Percentiles rank a stretch among this genome's conserved stretches.
These are phyloP conservation scores for Amphipoea oculea DNA, from an alignment of 2,888 invertebrate genomes.

Conservation along the genomic window DNA sequence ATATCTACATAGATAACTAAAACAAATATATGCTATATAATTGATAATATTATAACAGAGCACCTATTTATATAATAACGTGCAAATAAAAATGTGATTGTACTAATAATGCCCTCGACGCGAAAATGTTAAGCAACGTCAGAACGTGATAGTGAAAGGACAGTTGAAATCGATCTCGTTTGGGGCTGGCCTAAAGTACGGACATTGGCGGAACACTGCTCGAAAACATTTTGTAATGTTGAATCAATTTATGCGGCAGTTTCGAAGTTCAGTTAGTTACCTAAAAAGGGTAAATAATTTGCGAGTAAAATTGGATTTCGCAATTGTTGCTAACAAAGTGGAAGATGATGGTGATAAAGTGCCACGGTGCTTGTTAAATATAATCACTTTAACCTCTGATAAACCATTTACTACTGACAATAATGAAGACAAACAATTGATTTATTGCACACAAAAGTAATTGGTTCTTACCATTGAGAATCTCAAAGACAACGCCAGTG, in stretches of 20 bases:
- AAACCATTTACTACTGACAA: conserved; percentile 12
- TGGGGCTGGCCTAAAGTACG: conserved; percentile 59
- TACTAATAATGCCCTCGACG: conserved; percentile 64
- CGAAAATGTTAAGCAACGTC: conserved; percentile 72
- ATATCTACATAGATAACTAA: neutral
- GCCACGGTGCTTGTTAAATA: conserved; percentile 10
- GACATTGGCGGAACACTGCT: conserved; percentile 46
- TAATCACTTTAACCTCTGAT: conserved; percentile 34
- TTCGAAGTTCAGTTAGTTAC: conserved; percentile 15
- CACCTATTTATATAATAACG: conserved; percentile 46
- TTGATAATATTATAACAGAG: conserved; percentile 32
- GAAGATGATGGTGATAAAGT: conserved; percentile 13
- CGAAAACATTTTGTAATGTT: conserved; percentile 45
- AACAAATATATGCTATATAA: conserved; percentile 7
- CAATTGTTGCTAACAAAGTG: conserved; percentile 21
- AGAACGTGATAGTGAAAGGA: conserved; percentile 80
- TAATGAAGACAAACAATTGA: neutral
- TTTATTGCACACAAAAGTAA: conserved; percentile 11
- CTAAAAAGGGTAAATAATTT: conserved; percentile 51
- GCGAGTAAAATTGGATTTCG: conserved; percentile 21
- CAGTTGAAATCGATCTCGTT: conserved; percentile 78
- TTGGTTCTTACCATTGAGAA: neutral
- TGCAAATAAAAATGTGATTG: conserved; percentile 61
- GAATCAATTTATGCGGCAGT: conserved; percentile 53
- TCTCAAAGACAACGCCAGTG: neutral